These are phyloP conservation scores for Corythornis madagascariensis DNA, from an alignment of 2,113 vertebrate genomes.

Conservation along the genomic window DNA sequence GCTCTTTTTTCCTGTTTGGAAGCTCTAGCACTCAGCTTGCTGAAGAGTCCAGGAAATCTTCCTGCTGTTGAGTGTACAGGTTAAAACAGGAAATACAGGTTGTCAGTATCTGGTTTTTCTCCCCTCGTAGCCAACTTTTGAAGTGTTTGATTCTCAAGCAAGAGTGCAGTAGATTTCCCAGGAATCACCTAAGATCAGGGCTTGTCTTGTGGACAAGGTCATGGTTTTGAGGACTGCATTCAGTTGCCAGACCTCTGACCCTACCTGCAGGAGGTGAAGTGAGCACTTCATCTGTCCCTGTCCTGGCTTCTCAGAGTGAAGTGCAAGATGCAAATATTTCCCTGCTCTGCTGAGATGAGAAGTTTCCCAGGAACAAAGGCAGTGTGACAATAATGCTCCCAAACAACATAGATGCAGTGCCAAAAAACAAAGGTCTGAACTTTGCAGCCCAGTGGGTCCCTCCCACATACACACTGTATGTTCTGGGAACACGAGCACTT, in stretches of 20 bases:
- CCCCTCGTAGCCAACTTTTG: neutral
- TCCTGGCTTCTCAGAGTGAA: neutral
- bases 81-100: neutral
- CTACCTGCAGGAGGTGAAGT: neutral
- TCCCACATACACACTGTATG: neutral
- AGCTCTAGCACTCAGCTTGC: neutral
- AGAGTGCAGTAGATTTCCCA: neutral
- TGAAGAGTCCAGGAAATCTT: neutral
- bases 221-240: neutral
- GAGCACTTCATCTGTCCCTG: neutral
- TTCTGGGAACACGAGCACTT: neutral
- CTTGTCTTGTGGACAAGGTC: neutral
- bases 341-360: neutral
- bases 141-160: neutral
- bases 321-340: neutral
- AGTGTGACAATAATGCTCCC: neutral
- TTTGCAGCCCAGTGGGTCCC: neutral
- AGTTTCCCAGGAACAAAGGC: neutral
- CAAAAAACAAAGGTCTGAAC: neutral
- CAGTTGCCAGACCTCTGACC: neutral
- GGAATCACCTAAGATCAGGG: neutral
- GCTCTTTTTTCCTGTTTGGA: neutral
- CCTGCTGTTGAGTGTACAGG: neutral
- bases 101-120: neutral
- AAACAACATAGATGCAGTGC: neutral